These are phyloP conservation scores for Coilia nasus DNA, from an alignment of 2,797 vertebrate species.

Conservation along the genomic window DNA sequence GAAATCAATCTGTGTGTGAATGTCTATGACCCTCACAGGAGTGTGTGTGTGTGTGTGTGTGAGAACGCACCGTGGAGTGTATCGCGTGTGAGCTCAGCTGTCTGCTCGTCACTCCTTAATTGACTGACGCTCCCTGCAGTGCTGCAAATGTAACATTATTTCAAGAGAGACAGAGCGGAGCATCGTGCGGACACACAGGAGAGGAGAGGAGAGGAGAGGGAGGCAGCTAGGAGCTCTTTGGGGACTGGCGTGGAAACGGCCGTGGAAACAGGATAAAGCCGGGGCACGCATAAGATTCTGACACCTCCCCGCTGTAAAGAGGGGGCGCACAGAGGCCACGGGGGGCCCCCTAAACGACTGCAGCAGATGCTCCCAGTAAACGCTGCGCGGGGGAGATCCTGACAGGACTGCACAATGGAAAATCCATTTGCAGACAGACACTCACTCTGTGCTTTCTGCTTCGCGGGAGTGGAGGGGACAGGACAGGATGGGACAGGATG, in stretches of 20 bases:
- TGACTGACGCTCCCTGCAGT: conserved; percentile 10
- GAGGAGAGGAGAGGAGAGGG: conserved; percentile 53
- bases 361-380: conserved; percentile 80
- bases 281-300: conserved; percentile 78
- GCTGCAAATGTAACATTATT: conserved; percentile 60
- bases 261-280: conserved; percentile 73
- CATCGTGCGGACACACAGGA: conserved; percentile 60
- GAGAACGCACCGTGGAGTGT: not conserved
- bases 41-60: not conserved
- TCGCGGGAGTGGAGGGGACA: not conserved
- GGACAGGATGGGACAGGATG: no score
- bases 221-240: conserved; percentile 70
- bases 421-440: conserved; percentile 77
- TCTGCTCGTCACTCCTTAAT: conserved; percentile 11
- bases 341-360: conserved; percentile 75
- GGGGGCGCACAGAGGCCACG: conserved; percentile 77
- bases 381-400: conserved; percentile 76
- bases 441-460: not conserved
- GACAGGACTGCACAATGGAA: conserved; percentile 77
- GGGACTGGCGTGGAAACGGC: conserved; percentile 75
- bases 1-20: no score
- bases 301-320: conserved; percentile 78
- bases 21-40: not conserved
- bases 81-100: not conserved
- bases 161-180: conserved; percentile 70